Evolutionary conservation across 2,797 vertebrate genomes (phyloP), one percentile per base, ranked within the genome.

Genomic region (Hyperoplus lanceolatus): DNA sequence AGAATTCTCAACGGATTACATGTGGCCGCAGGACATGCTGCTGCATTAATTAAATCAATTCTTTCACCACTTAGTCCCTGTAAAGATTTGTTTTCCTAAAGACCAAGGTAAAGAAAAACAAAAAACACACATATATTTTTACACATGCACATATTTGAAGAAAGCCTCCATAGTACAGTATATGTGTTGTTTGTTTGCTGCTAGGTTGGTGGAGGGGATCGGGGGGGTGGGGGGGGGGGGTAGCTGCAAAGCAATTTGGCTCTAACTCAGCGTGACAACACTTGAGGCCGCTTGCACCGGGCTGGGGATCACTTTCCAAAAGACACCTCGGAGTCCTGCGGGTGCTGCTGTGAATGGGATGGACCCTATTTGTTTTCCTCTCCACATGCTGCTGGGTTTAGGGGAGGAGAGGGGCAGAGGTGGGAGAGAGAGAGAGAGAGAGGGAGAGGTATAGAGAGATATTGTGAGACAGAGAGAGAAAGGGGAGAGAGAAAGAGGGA

Each of bases 21-120:
- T 91, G 93, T 89, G 90, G 92, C 94, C 84, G 85, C 87, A 89
- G 94, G 94, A 94, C 93, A 94, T 92, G 94, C 89, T 90, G 90
- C 83, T 85, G 93, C 93, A 94, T 94, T 95, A 94, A 95, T 96
- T 95, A 93, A 95, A 94, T 94, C 84, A 92, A 92, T 89, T 92
- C 87, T 84, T 89, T 85, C 84, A 87, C 77, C 56, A 56, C 76
- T 92, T 89, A 87, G 73, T 87, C 77, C 78, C 78, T 83, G 72
- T 85, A 85, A 93, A 91, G 87, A 91, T 89, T 86, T 84, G 78
- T 84, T 90, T 88, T 86, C 58, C 64, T 80, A 76, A 82, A 79
- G 74, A 81, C 71, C 56, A 77, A 82, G 65, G 79, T 83, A 75
- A 74, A 83, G 83, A 74, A 69, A 51, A 61, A 29, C 29, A 29